phyloP scores from a whole-genome alignment of 2,888 invertebrate genomes.

The Drosophila affinis region DNA sequence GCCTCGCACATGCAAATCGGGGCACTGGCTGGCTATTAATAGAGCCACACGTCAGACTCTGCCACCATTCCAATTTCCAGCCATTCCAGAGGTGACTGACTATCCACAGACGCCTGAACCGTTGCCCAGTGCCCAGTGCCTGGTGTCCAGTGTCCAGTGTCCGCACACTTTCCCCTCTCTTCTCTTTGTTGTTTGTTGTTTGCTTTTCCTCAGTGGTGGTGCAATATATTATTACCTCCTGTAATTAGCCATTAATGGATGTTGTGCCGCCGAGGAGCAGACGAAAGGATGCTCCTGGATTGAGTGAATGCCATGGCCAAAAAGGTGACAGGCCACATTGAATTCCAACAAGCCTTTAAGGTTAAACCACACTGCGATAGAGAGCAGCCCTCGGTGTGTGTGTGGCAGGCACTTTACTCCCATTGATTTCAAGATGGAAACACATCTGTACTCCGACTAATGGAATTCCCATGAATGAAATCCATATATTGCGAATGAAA shows the following conservation, averaged over 20 bases:
- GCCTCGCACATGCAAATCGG: slow-evolving; percentile 54
- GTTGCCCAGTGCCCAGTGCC: slow-evolving; percentile 3
- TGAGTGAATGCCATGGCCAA: background rate
- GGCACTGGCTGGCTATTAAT: slow-evolving; percentile 50
- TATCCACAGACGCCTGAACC: background rate
- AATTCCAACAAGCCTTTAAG: no score
- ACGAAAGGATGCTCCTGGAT: slow-evolving; percentile 5
- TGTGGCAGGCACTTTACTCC: no score
- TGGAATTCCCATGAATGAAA: background rate
- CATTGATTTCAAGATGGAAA: background rate
- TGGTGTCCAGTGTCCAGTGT: slow-evolving; percentile 12
- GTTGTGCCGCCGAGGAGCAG: slow-evolving; percentile 6
- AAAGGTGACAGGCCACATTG: background rate
- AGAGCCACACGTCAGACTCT: slow-evolving; percentile 9
- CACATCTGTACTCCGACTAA: background rate
- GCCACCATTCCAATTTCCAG: no score
- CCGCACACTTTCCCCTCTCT: slow-evolving; percentile 13
- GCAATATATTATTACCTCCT: slow-evolving; percentile 63
- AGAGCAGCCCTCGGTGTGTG: no score
- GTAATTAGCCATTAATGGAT: slow-evolving; percentile 59
- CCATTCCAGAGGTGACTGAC: background rate
- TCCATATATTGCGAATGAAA: background rate
- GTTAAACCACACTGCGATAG: background rate
- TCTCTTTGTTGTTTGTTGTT: slow-evolving; percentile 9
- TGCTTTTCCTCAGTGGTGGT: slow-evolving; percentile 31